These are phyloP conservation scores for Drosophila auraria DNA, from an alignment of 1,140 invertebrate species.

Conservation along the genomic window DNA sequence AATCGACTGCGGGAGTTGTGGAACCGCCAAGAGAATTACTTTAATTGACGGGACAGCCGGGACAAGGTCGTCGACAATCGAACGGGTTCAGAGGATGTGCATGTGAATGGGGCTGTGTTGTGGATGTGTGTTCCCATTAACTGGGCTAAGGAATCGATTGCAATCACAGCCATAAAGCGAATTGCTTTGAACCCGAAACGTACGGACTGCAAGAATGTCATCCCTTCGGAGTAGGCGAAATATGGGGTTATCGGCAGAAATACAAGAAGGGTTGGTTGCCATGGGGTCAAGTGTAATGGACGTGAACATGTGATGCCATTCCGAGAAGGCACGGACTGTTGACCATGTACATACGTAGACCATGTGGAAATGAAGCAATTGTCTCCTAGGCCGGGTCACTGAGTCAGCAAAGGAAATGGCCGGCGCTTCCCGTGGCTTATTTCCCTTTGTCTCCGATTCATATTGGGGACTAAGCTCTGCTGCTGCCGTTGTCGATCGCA, in stretches of 20 bases:
- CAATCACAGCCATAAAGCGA: constrained; percentile 49
- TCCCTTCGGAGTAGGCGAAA: neutral
- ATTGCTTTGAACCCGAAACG: constrained; percentile 47
- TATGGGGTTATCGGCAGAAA: neutral
- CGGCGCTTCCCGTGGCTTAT: constrained; percentile 30
- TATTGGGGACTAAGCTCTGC: constrained; percentile 6
- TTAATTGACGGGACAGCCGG: constrained; percentile 39
- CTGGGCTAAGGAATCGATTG: constrained; percentile 53
- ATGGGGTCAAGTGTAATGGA: constrained; percentile 55
- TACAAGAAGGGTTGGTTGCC: neutral
- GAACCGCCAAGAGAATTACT: constrained; percentile 29
- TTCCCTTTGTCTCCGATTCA: constrained; percentile 17
- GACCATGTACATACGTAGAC: constrained; percentile 9
- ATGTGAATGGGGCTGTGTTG: neutral
- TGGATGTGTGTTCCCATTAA: constrained; percentile 15
- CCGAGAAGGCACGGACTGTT: constrained; percentile 27
- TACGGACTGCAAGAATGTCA: constrained; percentile 25
- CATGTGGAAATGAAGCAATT: constrained; percentile 38
- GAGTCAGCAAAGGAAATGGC: constrained; percentile 43
- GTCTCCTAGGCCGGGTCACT: constrained; percentile 20
- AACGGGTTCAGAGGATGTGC: constrained; percentile 48
- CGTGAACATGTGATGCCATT: constrained; percentile 30
- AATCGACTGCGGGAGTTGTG: constrained; percentile 3
- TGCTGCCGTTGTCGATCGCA: neutral
- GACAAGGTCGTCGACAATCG: constrained; percentile 39